Evolutionary conservation across 2,888 invertebrate genomes (phyloP), one percentile per base, ranked within the genome.

Genomic region (Choreutis nemorana): DNA sequence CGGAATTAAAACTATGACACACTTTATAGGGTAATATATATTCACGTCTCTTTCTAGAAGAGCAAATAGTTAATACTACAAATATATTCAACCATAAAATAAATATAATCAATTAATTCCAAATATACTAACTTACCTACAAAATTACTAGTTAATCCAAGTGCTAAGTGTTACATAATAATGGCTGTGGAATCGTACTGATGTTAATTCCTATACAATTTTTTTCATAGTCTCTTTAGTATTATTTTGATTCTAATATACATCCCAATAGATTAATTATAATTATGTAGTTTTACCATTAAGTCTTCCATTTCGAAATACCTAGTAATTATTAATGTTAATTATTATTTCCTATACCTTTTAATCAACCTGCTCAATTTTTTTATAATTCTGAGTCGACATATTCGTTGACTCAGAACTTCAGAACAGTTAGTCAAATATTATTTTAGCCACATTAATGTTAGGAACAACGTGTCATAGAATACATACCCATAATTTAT

Each of bases 171-270:
- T 66, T 64, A 67, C 37, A 51, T 58, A 56, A 64, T 66, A 68
- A 78, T 75, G 78, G 78, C 78, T 78, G 78, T 78, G 78, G 73
- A 70, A 70, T 65, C 52, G 70, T 63, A 75, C 71, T 73, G 68
- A 73, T 61, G 54, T 65, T 67, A 61, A 63, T 58, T 56, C 61
- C 60, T 62, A 61, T 63, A 63, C 55, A 61, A n/a, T 48, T 48
- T 49, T 60, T 43, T 44, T 63, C 55, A 48, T 59, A 55, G 47
- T 50, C 44, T 54, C 44, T 31, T 53, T 55, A 38, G 43, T 58
- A 61, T 56, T 36, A 48, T 47, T 52, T 44, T 35, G 37, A 53
- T 51, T 51, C 42, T 48, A 43, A 48, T 50, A 50, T 47, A 54
- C 48, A 58, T 51, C 53, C 50, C 45, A 37, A 46, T 59, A 62